A percentile compares a stretch with the other conserved stretches of the same genome.
phyloP scores from a whole-genome alignment of 2,113 vertebrate genomes.

The Bungarus multicinctus region DNA sequence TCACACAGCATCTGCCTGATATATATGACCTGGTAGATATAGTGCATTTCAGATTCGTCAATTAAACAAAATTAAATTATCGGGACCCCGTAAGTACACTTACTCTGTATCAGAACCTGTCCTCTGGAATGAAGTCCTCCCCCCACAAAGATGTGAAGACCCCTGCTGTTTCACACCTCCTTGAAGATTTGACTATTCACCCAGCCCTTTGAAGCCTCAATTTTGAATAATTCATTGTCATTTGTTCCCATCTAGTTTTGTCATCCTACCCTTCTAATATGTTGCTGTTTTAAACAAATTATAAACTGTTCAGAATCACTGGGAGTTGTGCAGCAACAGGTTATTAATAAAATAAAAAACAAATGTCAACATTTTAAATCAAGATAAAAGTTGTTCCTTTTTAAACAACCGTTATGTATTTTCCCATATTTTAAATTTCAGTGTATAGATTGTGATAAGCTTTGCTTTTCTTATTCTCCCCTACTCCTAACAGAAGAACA shows the following conservation, averaged over 20 bases:
- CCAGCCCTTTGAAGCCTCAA: background rate
- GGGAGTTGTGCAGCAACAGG: constrained; percentile 1
- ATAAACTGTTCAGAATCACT: background rate
- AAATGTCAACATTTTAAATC: constrained; percentile 58
- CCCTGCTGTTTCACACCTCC: background rate
- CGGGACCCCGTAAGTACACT: background rate
- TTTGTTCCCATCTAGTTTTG: background rate
- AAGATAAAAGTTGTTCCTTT: constrained; percentile 59
- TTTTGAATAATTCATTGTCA: background rate
- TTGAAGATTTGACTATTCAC: background rate
- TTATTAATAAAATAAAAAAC: constrained; percentile 66
- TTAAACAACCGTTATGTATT: constrained; percentile 53
- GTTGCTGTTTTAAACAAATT: background rate
- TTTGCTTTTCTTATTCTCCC: constrained; percentile 31
- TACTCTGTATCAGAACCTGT: background rate
- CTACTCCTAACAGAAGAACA: constrained; percentile 22
- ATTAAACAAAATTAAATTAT: background rate
- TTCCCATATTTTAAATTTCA: constrained; percentile 36
- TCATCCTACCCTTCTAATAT: background rate
- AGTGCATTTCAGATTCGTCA: background rate
- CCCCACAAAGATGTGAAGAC: background rate
- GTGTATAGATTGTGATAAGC: constrained; percentile 37
- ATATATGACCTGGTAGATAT: background rate
- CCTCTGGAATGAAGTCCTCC: background rate
- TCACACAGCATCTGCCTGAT: background rate